Conservation (phyloP, 2,797 vertebrate species). For the Avahi laniger region DNA sequence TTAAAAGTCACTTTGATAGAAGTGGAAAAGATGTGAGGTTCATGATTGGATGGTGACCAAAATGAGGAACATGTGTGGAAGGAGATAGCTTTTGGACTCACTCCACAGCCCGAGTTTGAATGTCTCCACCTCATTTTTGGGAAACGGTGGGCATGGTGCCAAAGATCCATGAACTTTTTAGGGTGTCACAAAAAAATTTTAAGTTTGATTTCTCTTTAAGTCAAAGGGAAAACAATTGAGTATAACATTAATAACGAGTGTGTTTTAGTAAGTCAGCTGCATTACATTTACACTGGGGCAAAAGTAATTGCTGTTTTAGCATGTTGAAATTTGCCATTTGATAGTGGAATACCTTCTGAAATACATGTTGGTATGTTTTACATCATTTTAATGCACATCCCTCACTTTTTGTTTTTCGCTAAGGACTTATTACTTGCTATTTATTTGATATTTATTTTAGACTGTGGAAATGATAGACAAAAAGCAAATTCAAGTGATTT, state of each 20-base stretch:
- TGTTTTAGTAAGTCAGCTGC: background rate
- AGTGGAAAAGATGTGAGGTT: background rate
- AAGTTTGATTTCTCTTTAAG: slow-evolving; percentile 18
- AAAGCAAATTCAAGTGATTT: too few relatives aligned
- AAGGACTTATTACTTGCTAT: too few relatives aligned
- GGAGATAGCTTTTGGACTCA: fast-evolving
- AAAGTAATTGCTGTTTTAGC: too few relatives aligned
- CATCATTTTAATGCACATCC: too few relatives aligned
- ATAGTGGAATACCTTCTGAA: too few relatives aligned
- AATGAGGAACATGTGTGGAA: background rate
- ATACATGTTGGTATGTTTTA: too few relatives aligned
- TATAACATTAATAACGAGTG: background rate
- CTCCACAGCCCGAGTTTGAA: background rate
- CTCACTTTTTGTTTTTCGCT: too few relatives aligned
- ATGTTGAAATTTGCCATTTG: too few relatives aligned
- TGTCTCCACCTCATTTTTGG: background rate
- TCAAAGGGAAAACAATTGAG: background rate
- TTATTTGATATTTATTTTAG: too few relatives aligned
- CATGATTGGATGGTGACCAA: background rate
- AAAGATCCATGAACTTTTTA: background rate
- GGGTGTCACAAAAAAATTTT: background rate
- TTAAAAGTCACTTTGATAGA: background rate
- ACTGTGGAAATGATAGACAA: too few relatives aligned
- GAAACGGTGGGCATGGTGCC: background rate
- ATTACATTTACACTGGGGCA: background rate